Base-by-base conservation (phyloP, 2,113 vertebrate genomes). In the Rhynchomys soricoides region DNA sequence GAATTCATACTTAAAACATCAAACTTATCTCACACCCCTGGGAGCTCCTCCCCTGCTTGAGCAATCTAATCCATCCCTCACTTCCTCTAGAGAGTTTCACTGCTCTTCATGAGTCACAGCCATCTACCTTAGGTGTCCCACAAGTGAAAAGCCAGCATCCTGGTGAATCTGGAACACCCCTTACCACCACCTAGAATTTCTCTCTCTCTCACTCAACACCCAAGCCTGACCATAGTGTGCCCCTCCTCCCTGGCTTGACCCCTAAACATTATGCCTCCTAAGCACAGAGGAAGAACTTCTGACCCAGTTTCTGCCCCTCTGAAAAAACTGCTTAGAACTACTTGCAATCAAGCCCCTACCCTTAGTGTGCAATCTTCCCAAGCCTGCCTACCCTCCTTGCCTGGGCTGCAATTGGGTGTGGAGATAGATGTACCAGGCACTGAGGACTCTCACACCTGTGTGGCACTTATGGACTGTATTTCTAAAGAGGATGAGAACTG, bases 11-110 rank as follows among this genome's bases (percentile, higher is more conserved):
- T 92, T 64, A 31, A 40, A 43, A 21, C 57, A 93, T 97, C 66
- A 59, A 77, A 91, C 81, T 48, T 55, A 92, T 86, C 91, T 85
- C 1, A 11, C 74, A 94, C 62, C 3, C 81, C 95, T 52, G 1
- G 34, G 48, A 95, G 75, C 95, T 95, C 96, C 95, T 64, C 96
- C 97, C 97, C 88, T 15, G 55, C 10, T 96, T 97, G 92, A 93
- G 93, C 93, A 97, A 97, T 26, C 52, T 59, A 70, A 77, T 91
- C 45, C 52, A 75, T 87, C 34, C 16, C 87, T 92, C 45, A 97
- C 94, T 97, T 97, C 97, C 97, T 96, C 83, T 66, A 26, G 74
- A 52, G 59, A 12, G 62, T 55, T 85, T 88, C 21, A 21, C 73
- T 34, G 0, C 75, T 86, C 75, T 96, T 48, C 86, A 78, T 37